Evolutionary conservation across 1,140 invertebrate species (phyloP).

Genomic region (Eumaeus atala): DNA sequence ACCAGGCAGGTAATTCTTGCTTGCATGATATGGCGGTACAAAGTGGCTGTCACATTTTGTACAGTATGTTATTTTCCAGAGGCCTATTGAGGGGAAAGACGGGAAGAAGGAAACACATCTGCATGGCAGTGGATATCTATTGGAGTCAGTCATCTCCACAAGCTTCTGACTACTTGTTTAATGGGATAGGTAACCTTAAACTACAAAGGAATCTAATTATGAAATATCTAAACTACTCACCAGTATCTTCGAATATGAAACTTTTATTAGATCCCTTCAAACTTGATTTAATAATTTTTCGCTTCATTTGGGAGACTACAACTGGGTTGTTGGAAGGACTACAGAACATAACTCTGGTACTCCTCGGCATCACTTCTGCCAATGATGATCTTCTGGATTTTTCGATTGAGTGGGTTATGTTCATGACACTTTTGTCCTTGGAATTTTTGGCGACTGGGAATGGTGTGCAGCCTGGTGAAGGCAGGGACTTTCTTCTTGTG

Average conservation of each 20-base stretch:
- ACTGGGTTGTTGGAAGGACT: slow-evolving; percentile 47
- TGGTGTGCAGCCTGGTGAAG: slow-evolving; percentile 58
- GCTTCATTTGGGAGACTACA: slow-evolving; percentile 34
- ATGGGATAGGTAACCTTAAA: too few relatives aligned
- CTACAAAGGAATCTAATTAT: too few relatives aligned
- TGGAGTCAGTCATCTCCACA: too few relatives aligned
- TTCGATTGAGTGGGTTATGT: slow-evolving; percentile 61
- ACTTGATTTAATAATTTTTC: slow-evolving; percentile 64
- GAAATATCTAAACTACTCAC: slow-evolving; percentile 35
- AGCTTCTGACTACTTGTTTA: too few relatives aligned
- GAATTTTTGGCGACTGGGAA: slow-evolving; percentile 34
- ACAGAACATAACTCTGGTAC: slow-evolving; percentile 61
- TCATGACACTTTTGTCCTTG: slow-evolving; percentile 40
- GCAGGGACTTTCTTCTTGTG: slow-evolving; percentile 37
- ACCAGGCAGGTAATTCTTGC: too few relatives aligned
- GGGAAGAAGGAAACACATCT: too few relatives aligned
- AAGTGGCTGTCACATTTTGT: too few relatives aligned
- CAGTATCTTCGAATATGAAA: slow-evolving; percentile 53
- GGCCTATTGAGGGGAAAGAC: too few relatives aligned
- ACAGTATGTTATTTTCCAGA: too few relatives aligned
- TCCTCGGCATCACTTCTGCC: slow-evolving; percentile 26
- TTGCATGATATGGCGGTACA: too few relatives aligned
- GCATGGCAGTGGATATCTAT: too few relatives aligned
- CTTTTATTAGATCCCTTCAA: slow-evolving; percentile 69
- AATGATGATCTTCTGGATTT: slow-evolving; percentile 35